Evolutionary conservation across 2,113 vertebrate species (phyloP).

Genomic region (Picathartes gymnocephalus): DNA sequence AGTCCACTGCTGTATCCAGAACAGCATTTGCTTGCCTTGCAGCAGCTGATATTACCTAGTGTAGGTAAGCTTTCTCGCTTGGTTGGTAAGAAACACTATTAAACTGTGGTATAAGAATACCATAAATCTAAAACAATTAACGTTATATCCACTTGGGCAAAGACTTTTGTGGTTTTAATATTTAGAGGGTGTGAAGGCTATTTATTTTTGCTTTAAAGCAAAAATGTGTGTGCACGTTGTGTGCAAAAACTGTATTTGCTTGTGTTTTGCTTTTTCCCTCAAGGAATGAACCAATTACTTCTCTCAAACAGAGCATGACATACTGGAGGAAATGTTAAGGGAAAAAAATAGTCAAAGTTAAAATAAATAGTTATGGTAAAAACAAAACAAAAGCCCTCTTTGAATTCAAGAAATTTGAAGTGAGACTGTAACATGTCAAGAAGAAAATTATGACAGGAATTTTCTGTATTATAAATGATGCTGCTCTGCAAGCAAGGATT

Average conservation of each 20-base stretch:
- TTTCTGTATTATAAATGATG: neutral
- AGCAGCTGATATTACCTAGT: neutral
- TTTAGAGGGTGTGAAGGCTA: neutral
- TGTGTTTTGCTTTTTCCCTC: neutral
- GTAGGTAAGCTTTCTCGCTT: neutral
- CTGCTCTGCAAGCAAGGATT: neutral
- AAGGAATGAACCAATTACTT: constrained; percentile 16
- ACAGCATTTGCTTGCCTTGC: neutral
- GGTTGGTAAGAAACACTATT: neutral
- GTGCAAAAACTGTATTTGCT: neutral
- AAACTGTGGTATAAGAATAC: neutral
- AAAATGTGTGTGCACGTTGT: neutral
- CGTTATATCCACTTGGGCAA: neutral
- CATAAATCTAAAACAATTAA: constrained; percentile 33
- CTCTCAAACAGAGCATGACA: constrained; percentile 6
- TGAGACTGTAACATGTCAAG: neutral
- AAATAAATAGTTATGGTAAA: neutral
- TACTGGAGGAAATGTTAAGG: neutral
- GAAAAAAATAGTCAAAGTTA: neutral
- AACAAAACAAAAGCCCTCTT: neutral
- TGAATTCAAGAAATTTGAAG: neutral
- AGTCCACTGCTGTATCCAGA: neutral
- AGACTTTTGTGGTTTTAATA: neutral
- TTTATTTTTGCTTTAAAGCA: neutral
- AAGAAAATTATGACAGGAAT: neutral